Evolutionary conservation across 2,797 vertebrate species (phyloP), one percentile per base, ranked within the genome.

Genomic region (Bufotes viridis): DNA sequence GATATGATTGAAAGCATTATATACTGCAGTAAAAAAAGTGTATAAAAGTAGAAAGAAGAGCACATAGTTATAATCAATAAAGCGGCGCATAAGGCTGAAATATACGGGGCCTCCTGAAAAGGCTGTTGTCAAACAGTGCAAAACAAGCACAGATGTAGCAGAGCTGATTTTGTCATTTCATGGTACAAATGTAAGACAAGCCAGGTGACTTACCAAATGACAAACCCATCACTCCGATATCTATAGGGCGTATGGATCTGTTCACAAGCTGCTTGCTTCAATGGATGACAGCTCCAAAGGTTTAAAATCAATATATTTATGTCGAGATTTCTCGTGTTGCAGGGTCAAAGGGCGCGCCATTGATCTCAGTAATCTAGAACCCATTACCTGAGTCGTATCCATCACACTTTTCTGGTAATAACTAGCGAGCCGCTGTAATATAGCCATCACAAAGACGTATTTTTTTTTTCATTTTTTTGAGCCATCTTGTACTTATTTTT

Each of bases 371-470:
- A 84, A 75, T 75, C 70, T 60, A 75, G 55, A 75, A 60, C 55
- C 69, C 55, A 75, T 84, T 74, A 84, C 20, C 82, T 61, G 69
- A 51, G 53, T 20, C 22, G 15, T 76, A 72, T 75, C 57, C 29
- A 84, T 84, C 82, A 75, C 82, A 84, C 22, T 42, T 70, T 60
- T 49, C 82, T 75, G 72, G 55, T 61, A 84, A 61, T 74, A 58
- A 61, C 70, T 42, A 75, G 57, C 26, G 57, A 51, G 58, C 61
- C 42, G 26, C 26, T 74, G 26, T 83, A 26, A 83, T 83, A 34
- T 83, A 72, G 81, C 24, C 53, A 29, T 67, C 63, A 29, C 18
- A 7, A 42, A 42, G 20, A 3, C 51, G 12, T 10, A 5, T 53
- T 76, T 76, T 75, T 26, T 49, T 14, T 42, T 17, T 8, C 18